Base-by-base conservation (phyloP, 2,888 invertebrate species). In the Pemphredon lugubris region DNA sequence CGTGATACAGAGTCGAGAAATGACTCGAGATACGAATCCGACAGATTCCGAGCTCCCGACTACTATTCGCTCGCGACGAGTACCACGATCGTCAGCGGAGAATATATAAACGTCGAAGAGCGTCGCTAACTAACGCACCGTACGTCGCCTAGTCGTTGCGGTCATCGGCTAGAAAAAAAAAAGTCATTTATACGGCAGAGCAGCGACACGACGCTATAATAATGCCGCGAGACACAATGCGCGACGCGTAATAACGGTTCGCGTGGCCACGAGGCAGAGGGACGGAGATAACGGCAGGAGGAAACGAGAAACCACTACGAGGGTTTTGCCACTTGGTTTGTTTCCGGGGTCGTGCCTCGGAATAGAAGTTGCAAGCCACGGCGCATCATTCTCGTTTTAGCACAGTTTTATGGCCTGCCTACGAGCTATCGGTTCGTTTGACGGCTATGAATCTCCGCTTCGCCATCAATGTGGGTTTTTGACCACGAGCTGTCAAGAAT, bases 301-400 rank as follows among this genome's bases (percentile, higher is more conserved):
- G 51, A 34, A 39, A 39, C 9, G 23, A 34, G 63, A 50, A 51
- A 53, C 51, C 69, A 54, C 64, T n/a, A n/a, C n/a, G n/a, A 73
- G 67, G 77, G 51, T 80, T 73, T 79, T 80, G 82, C 80, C 77
- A 81, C 75, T 77, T 69, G 75, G 68, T 76, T 79, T 81, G 83
- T 86, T 89, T 89, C 88, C 89, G 88, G 89, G 88, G 84, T 89
- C 88, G 86, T 78, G 83, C 73, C 85, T 83, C 83, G 81, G 75
- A 88, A 87, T 86, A 85, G 83, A 87, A 84, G 83, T 85, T 83
- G 84, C 85, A 80, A 83, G 82, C 85, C 86, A 79, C 82, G 81
- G 80, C 81, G 84, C 86, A 81, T 85, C 85, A 83, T 85, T 84
- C 84, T 82, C 84, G 82, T 81, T 84, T 83, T 76, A 84, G 83